Conservation (phyloP, 2,113 vertebrate species). For the Ceratotherium simum region DNA sequence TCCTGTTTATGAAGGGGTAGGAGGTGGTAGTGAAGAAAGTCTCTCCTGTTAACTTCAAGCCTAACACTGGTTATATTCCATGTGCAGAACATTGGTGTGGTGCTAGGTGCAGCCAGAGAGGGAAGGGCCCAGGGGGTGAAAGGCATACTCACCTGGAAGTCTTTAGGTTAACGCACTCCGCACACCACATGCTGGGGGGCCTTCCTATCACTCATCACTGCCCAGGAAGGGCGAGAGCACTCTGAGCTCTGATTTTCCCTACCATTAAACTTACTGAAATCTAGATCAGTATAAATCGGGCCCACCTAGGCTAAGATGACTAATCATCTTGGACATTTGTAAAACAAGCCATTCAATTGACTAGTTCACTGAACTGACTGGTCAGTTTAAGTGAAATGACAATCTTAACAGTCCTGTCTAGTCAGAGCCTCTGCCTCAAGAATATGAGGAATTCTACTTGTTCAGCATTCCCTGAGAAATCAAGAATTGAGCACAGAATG, state of each 20-base stretch:
- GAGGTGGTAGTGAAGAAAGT: neutral
- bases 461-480: neutral
- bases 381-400: slow-evolving; percentile 13
- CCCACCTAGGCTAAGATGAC: neutral
- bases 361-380: neutral
- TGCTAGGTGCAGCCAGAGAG: neutral
- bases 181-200: neutral
- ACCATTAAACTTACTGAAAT: neutral
- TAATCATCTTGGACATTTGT: neutral
- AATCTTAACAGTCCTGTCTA: neutral
- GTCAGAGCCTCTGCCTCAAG: neutral
- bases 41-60: neutral
- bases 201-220: neutral
- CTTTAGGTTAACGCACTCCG: neutral
- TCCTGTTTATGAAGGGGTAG: neutral
- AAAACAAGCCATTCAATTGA: neutral
- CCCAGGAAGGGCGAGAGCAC: neutral
- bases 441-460: neutral
- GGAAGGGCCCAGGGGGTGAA: neutral
- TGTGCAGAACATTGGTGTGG: neutral
- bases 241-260: neutral
- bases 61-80: neutral
- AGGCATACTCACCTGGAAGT: neutral
- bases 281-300: neutral
- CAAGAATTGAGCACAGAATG: neutral